Percentiles rank a stretch among this genome's conserved stretches.
Conservation (phyloP, 2,888 invertebrate species). For the Adelphocoris suturalis region DNA sequence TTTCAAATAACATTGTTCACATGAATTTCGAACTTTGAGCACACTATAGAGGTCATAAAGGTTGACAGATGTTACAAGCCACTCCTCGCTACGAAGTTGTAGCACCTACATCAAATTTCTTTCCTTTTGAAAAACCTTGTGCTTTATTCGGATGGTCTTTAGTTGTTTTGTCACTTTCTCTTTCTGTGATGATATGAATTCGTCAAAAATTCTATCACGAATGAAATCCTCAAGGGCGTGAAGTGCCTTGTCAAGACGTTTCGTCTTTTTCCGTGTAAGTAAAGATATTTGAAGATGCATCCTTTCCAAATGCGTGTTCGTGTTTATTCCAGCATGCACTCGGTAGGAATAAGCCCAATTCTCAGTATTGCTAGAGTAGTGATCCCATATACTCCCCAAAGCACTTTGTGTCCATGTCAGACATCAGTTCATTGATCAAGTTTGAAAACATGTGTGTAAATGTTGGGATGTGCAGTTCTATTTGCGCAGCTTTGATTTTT, state of each 20-base stretch:
- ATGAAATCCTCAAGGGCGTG: constrained; percentile 64
- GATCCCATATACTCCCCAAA: constrained; percentile 74
- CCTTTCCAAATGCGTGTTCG: constrained; percentile 65
- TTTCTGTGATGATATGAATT: neutral
- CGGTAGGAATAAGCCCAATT: constrained; percentile 70
- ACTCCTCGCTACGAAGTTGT: neutral
- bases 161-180: neutral
- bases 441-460: neutral
- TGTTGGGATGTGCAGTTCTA: neutral
- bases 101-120: neutral
- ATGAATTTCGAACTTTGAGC: neutral
- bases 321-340: constrained; percentile 62
- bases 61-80: neutral
- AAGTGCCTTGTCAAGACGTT: constrained; percentile 55
- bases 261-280: constrained; percentile 55
- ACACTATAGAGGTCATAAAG: neutral
- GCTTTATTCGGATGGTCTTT: neutral
- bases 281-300: constrained; percentile 67
- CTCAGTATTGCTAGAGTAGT: constrained; percentile 70
- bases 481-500: constrained; percentile 72
- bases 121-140: neutral
- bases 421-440: neutral
- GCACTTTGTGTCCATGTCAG: neutral
- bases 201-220: constrained; percentile 41
- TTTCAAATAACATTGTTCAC: neutral